Base-by-base conservation (phyloP, 2,797 vertebrate genomes). In the Kryptopterus vitreolus region DNA sequence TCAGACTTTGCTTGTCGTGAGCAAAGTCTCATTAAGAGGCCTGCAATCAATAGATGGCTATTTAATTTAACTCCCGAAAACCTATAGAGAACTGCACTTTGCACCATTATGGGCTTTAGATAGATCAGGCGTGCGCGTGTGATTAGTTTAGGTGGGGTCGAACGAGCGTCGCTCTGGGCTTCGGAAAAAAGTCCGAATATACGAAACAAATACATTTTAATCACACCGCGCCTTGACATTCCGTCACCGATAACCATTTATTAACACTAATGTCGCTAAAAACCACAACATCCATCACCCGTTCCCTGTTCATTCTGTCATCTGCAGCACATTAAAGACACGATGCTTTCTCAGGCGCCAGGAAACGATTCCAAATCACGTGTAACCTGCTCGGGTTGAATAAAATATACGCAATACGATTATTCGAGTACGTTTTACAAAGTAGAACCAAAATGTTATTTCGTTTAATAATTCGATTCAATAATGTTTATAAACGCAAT, bases 11-110 rank as follows among this genome's bases (percentile, higher is more conserved):
- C 86, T 84, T 88, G 85, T 81, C 79, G 84, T 88, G 85, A 78
- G 84, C 82, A 78, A 86, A 38, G 70, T 76, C 76, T 80, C 88
- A 88, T 91, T 89, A 89, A 20, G 87, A 90, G 88, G 89, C 80
- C 71, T 84, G 84, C 87, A 88, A 92, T 93, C 90, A 85, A 93
- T 92, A 86, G 65, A 84, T 55, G 87, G 84, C 84, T 86, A 92
- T 93, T 92, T 92, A 89, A 90, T 90, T 90, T 88, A 87, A 77
- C 86, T 88, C 83, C 84, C 85, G n/a, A 82, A 85, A 88, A 81
- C 83, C 58, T 80, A 86, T 46, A 50, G 78, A 43, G 38, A 43
- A 43, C 38, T 43, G 38, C 38, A 43, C 6, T 84, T 80, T 86
- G 73, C 86, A 87, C 90, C 83, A 85, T 87, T 87, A 78, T 12